Evolutionary conservation across 2,797 vertebrate genomes (phyloP), one percentile per base, ranked within the genome.

Genomic region (Danionella dracula): DNA sequence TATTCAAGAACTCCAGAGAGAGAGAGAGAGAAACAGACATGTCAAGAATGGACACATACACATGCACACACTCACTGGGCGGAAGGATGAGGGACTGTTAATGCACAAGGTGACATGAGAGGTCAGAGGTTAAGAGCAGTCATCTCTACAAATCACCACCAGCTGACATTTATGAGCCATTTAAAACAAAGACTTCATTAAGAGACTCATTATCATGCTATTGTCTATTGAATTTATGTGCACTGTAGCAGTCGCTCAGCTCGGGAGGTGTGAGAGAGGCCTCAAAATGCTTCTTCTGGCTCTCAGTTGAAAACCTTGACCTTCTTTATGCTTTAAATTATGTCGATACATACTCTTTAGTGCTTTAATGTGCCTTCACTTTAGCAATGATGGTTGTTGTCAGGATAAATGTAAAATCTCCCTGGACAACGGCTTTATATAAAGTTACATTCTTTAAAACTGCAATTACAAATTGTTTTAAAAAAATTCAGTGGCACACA

Each of bases 11-110:
- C 77, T 83, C 73, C 50, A 48, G 60, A 81, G 71, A 54, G 59
- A 27, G 23, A 27, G 23, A 27, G 70, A 64, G 68, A 64, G 74
- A 68, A 72, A 71, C 75, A 85, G 85, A 82, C 85, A 84, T 83
- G 73, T 74, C 54, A 80, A 77, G 84, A 87, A 87, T 87, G 83
- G 84, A 73, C 70, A 77, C 72, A 74, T 38, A 70, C 23, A 34
- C 23, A 15, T 15, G 21, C 16, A 68, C 37, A 34, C 58, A 63
- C 13, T 45, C 15, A 10, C 15, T 27, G 19, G 20, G 1, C 9
- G n/a, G 21, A 71, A 60, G 41, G 31, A 63, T 10, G 54, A 21
- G 19, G 17, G 19, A 37, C 27, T 50, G 42, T 37, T 64, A 57
- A 71, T 42, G 59, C 48, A 59, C 12, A 7, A 59, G 54, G 35